Conservation (phyloP, 2,797 vertebrate genomes). For the Pitangus sulphuratus region DNA sequence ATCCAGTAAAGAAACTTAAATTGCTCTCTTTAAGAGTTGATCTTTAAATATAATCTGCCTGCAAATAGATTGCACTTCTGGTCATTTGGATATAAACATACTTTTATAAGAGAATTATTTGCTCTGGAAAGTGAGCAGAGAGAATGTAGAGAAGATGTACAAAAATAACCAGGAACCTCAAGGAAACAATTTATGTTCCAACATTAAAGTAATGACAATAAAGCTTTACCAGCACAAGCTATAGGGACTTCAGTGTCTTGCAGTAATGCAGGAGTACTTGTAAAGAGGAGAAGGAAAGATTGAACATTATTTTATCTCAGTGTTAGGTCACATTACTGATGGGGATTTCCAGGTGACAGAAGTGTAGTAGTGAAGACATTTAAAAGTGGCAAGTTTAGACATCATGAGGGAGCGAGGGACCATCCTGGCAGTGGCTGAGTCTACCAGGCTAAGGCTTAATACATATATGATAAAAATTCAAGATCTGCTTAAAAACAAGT, state of each 20-base stretch:
- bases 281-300: neutral
- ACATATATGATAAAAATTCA: neutral
- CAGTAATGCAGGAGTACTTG: neutral
- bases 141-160: neutral
- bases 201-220: neutral
- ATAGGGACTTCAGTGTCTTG: neutral
- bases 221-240: neutral
- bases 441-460: neutral
- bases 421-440: neutral
- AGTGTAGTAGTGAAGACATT: neutral
- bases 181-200: neutral
- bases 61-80: neutral
- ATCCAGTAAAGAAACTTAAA: neutral
- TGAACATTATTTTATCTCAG: neutral
- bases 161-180: neutral
- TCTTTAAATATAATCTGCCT: neutral
- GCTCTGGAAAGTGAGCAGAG: neutral
- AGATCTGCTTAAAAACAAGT: neutral
- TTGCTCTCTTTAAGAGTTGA: neutral
- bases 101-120: neutral
- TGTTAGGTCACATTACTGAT: neutral
- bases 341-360: neutral
- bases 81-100: neutral
- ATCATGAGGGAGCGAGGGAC: accelerated
- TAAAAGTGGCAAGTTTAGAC: neutral